A percentile compares a stretch with the other conserved stretches of the same genome.
These are phyloP conservation scores for Grammomys surdaster DNA, from an alignment of 2,113 vertebrate genomes.

Conservation along the genomic window DNA sequence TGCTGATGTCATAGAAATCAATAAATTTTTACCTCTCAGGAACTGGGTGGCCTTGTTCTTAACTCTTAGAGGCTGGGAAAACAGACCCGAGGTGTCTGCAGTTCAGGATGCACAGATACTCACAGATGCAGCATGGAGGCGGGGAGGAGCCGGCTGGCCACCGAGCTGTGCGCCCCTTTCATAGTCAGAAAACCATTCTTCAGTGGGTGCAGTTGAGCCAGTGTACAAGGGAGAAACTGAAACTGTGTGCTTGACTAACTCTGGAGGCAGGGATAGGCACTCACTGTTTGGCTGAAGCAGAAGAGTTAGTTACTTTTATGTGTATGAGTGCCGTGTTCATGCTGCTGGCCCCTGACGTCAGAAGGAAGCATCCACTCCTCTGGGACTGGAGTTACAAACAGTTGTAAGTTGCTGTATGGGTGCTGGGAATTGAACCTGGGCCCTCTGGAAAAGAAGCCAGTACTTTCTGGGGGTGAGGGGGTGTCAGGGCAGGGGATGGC, in stretches of 20 bases:
- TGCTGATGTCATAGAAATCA: conserved; percentile 85
- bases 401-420: not conserved
- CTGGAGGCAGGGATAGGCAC: not conserved
- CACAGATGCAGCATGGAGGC: not conserved
- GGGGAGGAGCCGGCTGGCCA: not conserved
- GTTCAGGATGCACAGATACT: not conserved
- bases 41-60: conserved; percentile 77
- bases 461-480: not conserved
- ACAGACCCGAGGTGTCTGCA: not conserved
- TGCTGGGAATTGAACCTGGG: not conserved
- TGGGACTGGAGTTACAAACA: not conserved
- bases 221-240: not conserved
- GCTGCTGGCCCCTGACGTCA: not conserved
- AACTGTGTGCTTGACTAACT: too few relatives aligned
- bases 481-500: too few relatives aligned
- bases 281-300: not conserved
- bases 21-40: conserved; percentile 89
- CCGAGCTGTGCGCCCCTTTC: not conserved
- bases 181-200: not conserved
- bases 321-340: not conserved
- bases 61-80: conserved; percentile 9
- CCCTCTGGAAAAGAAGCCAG: not conserved
- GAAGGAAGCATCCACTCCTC: not conserved
- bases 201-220: not conserved
- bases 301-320: not conserved